These are phyloP conservation scores for Danio tinwini DNA, from an alignment of 2,797 vertebrate species.

Conservation along the genomic window DNA sequence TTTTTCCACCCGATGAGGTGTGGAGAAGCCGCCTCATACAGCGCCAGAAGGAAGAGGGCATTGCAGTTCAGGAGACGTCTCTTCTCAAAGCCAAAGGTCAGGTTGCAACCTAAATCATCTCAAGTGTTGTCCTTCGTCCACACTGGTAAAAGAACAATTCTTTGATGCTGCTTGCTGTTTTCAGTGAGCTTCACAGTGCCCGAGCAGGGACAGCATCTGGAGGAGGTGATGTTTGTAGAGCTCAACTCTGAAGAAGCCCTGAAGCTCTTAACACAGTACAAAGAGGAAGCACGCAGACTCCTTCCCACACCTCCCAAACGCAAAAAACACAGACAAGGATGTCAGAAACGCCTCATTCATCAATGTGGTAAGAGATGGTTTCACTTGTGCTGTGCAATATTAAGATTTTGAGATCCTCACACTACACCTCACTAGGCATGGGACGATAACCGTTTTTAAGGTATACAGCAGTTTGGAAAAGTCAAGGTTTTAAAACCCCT, in stretches of 20 bases:
- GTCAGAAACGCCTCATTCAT: constrained; percentile 68
- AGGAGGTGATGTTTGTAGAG: constrained; percentile 85
- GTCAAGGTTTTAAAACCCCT: too few relatives aligned
- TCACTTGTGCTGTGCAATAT: not conserved
- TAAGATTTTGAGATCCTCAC: too few relatives aligned
- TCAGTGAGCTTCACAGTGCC: constrained; percentile 90
- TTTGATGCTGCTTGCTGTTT: constrained; percentile 8
- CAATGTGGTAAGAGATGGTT: constrained; percentile 14
- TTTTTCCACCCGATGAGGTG: constrained; percentile 83
- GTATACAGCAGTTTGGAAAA: too few relatives aligned
- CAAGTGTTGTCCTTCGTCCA: not conserved
- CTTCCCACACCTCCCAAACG: constrained; percentile 82
- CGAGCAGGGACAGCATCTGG: constrained; percentile 80
- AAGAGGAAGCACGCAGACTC: constrained; percentile 82
- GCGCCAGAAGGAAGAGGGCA: constrained; percentile 73
- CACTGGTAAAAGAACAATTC: not conserved
- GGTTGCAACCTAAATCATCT: not conserved
- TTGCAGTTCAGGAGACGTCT: constrained; percentile 82
- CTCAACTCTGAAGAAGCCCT: constrained; percentile 81
- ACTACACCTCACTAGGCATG: too few relatives aligned
- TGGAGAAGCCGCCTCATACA: constrained; percentile 83
- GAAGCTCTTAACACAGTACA: constrained; percentile 81
- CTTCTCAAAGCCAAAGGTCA: constrained; percentile 91
- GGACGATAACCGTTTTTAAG: too few relatives aligned
- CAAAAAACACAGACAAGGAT: constrained; percentile 74